A percentile compares a stretch with the other conserved stretches of the same genome.
Evolutionary conservation across 2,888 invertebrate species (phyloP).

Genomic region (Catonia carolina): DNA sequence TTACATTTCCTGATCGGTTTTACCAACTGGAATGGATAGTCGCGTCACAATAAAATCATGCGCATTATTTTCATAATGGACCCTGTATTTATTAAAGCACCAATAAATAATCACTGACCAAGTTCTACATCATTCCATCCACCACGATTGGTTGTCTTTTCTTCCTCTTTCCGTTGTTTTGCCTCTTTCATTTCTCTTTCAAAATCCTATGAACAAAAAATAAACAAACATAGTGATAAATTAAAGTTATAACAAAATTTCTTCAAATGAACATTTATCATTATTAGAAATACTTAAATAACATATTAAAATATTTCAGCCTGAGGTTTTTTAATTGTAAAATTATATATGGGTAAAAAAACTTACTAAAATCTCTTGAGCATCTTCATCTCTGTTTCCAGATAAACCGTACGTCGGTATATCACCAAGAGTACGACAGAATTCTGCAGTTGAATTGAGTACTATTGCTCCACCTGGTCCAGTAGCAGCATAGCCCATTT

Average conservation of each 20-base stretch:
- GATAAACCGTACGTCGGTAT: conserved; percentile 91
- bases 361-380: conserved; percentile 55
- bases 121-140: conserved; percentile 80
- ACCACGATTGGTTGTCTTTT: conserved; percentile 53
- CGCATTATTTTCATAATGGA: no score
- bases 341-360: no score
- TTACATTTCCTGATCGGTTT: no score
- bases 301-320: not conserved
- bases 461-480: conserved; percentile 57
- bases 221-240: not conserved
- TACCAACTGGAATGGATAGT: no score
- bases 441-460: conserved; percentile 91
- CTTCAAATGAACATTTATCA: no score
- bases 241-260: no score
- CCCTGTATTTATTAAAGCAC: no score
- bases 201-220: conserved; percentile 44
- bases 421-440: conserved; percentile 91
- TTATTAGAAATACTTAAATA: not conserved
- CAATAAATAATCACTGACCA: no score
- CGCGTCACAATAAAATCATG: no score
- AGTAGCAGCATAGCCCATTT: conserved; percentile 39
- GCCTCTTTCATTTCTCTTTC: conserved; percentile 45
- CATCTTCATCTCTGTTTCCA: conserved; percentile 80
- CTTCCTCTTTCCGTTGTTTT: conserved; percentile 43
- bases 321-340: not conserved